Percentiles rank a stretch among this genome's conserved stretches.
These are phyloP conservation scores for Synchiropus splendidus DNA, from an alignment of 2,113 vertebrate species.

Conservation along the genomic window DNA sequence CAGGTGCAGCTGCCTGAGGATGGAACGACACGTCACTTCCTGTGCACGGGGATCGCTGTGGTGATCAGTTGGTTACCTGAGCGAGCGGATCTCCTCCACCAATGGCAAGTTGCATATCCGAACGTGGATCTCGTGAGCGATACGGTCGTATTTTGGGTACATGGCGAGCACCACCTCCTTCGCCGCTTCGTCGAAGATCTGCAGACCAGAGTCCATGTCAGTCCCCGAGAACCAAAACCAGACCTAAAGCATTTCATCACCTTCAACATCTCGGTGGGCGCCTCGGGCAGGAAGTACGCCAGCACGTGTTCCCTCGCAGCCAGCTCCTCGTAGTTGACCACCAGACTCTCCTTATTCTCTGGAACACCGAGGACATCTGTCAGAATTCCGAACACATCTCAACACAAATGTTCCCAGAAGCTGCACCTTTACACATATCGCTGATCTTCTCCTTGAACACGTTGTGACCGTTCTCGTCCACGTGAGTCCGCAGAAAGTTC, in stretches of 20 bases:
- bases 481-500: conserved; percentile 92
- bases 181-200: conserved; percentile 88
- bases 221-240: background rate
- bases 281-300: conserved; percentile 94
- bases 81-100: conserved; percentile 89
- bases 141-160: conserved; percentile 95
- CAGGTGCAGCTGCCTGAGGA: conserved; percentile 84
- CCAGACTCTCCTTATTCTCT: conserved; percentile 95
- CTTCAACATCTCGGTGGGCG: conserved; percentile 90
- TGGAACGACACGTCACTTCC: background rate
- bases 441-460: conserved; percentile 97
- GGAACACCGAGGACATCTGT: background rate
- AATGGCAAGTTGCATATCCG: conserved; percentile 91
- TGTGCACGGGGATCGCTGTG: too few species aligned
- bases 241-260: conserved; percentile 40
- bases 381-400: too few species aligned
- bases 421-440: conserved; percentile 94
- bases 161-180: conserved; percentile 94
- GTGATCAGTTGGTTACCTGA: too few species aligned
- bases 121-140: conserved; percentile 86
- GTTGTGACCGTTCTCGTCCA: conserved; percentile 90
- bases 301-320: conserved; percentile 90
- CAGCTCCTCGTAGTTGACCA: conserved; percentile 92
- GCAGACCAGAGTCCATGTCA: background rate
- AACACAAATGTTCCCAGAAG: background rate